Conservation (phyloP, 2,113 vertebrate species). For the Galbula dea region DNA sequence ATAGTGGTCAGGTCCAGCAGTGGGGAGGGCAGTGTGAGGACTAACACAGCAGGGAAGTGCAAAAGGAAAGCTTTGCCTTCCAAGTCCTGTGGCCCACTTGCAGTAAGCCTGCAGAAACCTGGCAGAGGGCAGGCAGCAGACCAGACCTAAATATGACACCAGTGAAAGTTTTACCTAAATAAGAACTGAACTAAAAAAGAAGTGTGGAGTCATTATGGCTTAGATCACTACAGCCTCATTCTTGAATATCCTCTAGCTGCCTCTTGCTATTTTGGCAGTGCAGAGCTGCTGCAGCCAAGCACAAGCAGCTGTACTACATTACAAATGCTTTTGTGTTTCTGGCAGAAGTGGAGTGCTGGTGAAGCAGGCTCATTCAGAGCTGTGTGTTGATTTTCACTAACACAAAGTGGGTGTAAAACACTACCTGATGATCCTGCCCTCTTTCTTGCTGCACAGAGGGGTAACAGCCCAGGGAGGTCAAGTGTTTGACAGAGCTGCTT, state of each 20-base stretch:
- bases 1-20: background rate
- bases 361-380: background rate
- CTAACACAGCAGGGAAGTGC: accelerated
- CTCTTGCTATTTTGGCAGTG: background rate
- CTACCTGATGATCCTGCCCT: background rate
- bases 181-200: constrained; percentile 8
- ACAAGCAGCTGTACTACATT: background rate
- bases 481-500: background rate
- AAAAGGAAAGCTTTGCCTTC: background rate
- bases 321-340: background rate
- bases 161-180: background rate
- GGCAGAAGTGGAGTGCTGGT: background rate
- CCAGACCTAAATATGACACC: background rate
- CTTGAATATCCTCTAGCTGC: constrained; percentile 11
- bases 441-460: background rate
- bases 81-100: background rate
- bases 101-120: background rate
- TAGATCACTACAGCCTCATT: background rate
- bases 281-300: background rate
- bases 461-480: background rate
- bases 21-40: background rate
- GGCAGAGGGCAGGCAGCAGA: background rate
- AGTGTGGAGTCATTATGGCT: constrained; percentile 29
- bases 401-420: background rate
- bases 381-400: background rate